Evolutionary conservation across 2,113 vertebrate species (phyloP), one percentile per base, ranked within the genome.

Genomic region (Lasiurus cinereus): DNA sequence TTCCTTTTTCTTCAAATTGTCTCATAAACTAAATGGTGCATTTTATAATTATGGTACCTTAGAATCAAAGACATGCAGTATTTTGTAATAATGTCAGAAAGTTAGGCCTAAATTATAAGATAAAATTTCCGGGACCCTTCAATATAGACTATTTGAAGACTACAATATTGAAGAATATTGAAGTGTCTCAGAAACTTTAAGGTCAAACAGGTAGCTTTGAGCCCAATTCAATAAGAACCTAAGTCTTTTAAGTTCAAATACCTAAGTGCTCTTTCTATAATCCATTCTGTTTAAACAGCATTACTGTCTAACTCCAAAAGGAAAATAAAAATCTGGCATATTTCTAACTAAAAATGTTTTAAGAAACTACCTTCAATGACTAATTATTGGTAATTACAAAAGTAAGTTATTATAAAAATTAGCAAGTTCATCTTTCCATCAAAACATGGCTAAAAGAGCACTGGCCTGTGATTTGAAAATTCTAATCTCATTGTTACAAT

Each of bases 41-140:
- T 83, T 93, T 87, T 90, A 78, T 3, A 88, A 18, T 22, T 79
- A 46, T 29, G 12, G 18, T 36, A 77, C 69, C 48, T 77, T 72
- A 78, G 21, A 79, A 88, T 76, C 46, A 85, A 2, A 19, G 66
- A 80, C 6, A 43, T 52, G 21, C 15, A 56, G 6, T 72, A 66
- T 85, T 72, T 91, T 70, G 10, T 83, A 64, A 59, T 85, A 91
- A 85, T 36, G 52, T 48, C 48, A 89, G 59, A 83, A 95, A 90
- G 14, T 91, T 70, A 54, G 31, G 24, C 36, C 27, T 77, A 56
- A 66, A 88, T 85, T 52, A 88, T 16, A 29, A 80, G 27, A 52
- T 12, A 78, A 93, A 84, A 67, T 12, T 76, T 85, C 88, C 43
- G 59, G 22, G 19, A 82, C 72, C 85, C 29, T 83, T 91, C 59